Evolutionary conservation across 1,140 invertebrate species (phyloP).

Genomic region (Mamestra configurata): DNA sequence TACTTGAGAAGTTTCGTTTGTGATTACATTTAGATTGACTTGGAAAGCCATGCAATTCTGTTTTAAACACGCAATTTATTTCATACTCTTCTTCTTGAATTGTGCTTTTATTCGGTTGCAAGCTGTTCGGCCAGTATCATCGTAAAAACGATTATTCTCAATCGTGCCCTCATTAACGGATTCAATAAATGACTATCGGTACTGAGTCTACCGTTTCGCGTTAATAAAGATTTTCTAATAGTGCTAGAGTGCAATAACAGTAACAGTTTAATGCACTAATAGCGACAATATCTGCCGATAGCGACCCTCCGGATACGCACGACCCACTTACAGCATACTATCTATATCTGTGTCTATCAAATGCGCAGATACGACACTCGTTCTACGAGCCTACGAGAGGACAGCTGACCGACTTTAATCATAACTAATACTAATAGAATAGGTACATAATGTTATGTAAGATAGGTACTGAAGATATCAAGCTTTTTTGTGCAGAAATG

Average conservation of each 20-base stretch:
- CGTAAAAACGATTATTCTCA: not conserved
- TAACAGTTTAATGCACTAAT: conserved; percentile 75
- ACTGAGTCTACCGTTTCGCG: not conserved
- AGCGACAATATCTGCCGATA: conserved; percentile 70
- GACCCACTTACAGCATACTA: conserved; percentile 71
- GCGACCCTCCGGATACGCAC: conserved; percentile 79
- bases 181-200: conserved; percentile 38
- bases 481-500: not conserved
- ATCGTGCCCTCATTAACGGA: conserved; percentile 11
- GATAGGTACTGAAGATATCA: not conserved
- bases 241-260: conserved; percentile 52
- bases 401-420: conserved; percentile 62
- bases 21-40: conserved; percentile 23
- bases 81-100: not conserved
- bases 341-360: conserved; percentile 51
- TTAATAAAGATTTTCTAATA: conserved; percentile 48
- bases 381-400: conserved; percentile 57
- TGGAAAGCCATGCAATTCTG: not conserved
- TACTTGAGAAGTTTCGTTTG: conserved; percentile 32
- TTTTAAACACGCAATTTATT: not conserved
- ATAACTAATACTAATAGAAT: conserved; percentile 30
- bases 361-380: conserved; percentile 56
- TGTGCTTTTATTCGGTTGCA: not conserved
- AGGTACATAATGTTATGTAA: conserved; percentile 4
- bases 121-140: not conserved